Evolutionary conservation across 2,113 vertebrate genomes (phyloP), one percentile per base, ranked within the genome.

Genomic region (Sebastes fasciatus): DNA sequence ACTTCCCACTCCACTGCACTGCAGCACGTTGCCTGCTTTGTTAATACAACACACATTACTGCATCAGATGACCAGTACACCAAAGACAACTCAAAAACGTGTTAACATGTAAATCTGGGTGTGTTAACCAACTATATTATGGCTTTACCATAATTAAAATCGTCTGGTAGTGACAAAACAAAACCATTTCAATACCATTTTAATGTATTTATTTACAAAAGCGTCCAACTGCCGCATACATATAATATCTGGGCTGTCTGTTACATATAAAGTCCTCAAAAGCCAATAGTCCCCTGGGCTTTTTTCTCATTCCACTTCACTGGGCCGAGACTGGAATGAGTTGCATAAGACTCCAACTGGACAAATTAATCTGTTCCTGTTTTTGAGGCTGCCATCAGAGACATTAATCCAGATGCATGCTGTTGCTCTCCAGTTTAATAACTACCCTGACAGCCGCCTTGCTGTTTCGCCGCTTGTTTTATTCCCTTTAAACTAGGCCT

Each of bases 301-400:
- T 75, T 69, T 76, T 51, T 23, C 79, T 86, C 67, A 78, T 90
- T 92, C 90, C 86, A 77, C 89, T 84, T 86, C 73, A 87, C 43
- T 78, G 86, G 79, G 42, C 79, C 54, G 62, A 85, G 81, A 65
- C 80, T 54, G 71, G 82, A 89, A 79, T 62, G 74, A 58, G 86
- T 91, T 93, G 84, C 88, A 49, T 87, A 86, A 92, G 90, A 86
- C 80, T 86, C 78, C 83, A 79, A 86, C 85, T 74, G 82, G 90
- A 91, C 88, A 89, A 94, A 93, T 91, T 89, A 91, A 93, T 93
- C 88, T 79, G 79, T 93, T 91, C 88, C 83, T 90, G 89, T 91
- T 91, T 93, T 86, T 84, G 61, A 89, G 79, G 79, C 77, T 67
- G 79, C 74, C 83, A 84, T 91, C 85, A 79, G 79, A 92, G 87